Base-by-base conservation (phyloP, 1,140 invertebrate genomes). In the Magallana gigas region DNA sequence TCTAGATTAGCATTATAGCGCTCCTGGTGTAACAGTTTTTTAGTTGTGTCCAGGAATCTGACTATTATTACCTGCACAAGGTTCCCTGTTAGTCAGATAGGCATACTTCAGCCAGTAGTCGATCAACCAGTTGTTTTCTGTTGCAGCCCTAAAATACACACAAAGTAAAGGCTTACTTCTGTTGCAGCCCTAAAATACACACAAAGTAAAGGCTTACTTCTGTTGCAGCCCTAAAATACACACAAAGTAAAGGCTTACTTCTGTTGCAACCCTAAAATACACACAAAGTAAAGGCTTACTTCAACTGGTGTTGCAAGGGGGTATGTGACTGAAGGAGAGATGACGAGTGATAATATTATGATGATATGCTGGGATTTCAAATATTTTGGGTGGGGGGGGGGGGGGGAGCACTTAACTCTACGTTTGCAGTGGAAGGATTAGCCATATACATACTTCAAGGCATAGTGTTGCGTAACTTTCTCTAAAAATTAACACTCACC, bases 101-200 rank as follows among this genome's bases (percentile, higher is more conserved):
- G 89, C 91, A 23, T 89, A 57, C 23, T 91, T 80, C 36, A 90
- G 23, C 91, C 91, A 91, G 83, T 88, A 87, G 18, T 91, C 88
- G 57, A 85, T 81, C 59, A 91, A 29, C 91, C 91, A 91, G 57
- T 90, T 90, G 36, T 89, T 71, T 76, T 89, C 88, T 29, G 36
- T 48, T 48, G 86, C 58, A 71, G 86, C 90, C 68, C 91, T 91
- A 57, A 16, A 81, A 86, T 48, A 86, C 23, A 76, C 36, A 87
- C 81, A 90, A 23, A 83, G 12, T 12, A 57, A 57, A 48, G 36
- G 36, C 36, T 48, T 48, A 48, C 76, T 76, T 89, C 36, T 48
- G 36, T 48, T 48, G 36, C 36, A 48, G 86, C 90, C 68, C 91
- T 91, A 57, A 16, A 81, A 86, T 48, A 86, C 23, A 76, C 36